Evolutionary conservation across 2,888 invertebrate species (phyloP).

Genomic region (Rhamnusium bicolor): DNA sequence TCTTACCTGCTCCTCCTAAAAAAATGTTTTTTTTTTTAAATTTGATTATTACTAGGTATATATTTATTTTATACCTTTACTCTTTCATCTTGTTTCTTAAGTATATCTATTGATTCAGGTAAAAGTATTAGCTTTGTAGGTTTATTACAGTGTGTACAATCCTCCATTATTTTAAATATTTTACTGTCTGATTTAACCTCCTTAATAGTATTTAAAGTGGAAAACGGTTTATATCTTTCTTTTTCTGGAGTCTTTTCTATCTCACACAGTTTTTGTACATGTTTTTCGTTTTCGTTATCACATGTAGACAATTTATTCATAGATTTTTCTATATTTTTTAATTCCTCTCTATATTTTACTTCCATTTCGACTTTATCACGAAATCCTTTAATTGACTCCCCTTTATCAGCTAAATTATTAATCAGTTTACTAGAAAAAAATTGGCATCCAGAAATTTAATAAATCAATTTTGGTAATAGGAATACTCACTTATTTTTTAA

Average conservation of each 20-base stretch:
- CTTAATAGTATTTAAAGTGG: conserved; percentile 43
- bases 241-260: conserved; percentile 47
- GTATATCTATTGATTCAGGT: conserved; percentile 47
- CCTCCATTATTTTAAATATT: conserved; percentile 45
- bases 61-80: conserved; percentile 25
- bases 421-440: conserved; percentile 35
- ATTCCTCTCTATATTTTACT: conserved; percentile 39
- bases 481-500: conserved; percentile 45
- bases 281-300: conserved; percentile 46
- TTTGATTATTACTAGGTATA: not conserved
- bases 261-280: conserved; percentile 48
- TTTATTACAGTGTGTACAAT: conserved; percentile 43
- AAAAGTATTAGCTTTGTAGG: conserved; percentile 50
- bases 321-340: conserved; percentile 38
- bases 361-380: conserved; percentile 43
- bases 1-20: conserved; percentile 15
- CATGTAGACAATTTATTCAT: conserved; percentile 40
- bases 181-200: conserved; percentile 43
- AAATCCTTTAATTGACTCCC: conserved; percentile 45
- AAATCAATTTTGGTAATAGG: not conserved
- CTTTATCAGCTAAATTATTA: conserved; percentile 50
- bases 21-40: not conserved
- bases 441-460: too few relatives aligned
- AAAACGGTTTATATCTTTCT: conserved; percentile 54
- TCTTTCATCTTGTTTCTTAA: conserved; percentile 48